Conservation (phyloP, 2,888 invertebrate species). For the Epirrhoe alternata region DNA sequence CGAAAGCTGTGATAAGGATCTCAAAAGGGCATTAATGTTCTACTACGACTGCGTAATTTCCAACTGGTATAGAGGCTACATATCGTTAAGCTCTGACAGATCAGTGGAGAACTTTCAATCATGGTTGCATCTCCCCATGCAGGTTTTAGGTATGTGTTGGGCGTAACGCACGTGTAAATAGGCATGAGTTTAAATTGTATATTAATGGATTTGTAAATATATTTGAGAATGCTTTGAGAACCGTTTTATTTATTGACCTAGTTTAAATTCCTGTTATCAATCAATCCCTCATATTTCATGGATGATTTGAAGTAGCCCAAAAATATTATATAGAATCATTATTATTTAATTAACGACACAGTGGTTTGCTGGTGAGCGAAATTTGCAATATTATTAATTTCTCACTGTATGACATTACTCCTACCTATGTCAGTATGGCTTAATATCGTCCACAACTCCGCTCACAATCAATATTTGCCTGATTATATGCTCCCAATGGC, state of each 20-base stretch:
- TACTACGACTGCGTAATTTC: slow-evolving; percentile 69
- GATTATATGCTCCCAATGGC: slow-evolving; percentile 59
- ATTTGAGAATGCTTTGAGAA: slow-evolving; percentile 21
- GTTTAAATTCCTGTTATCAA: background rate
- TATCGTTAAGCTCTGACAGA: slow-evolving; percentile 53
- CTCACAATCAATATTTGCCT: slow-evolving; percentile 52
- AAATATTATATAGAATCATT: background rate
- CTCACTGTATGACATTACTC: background rate
- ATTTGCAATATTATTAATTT: background rate
- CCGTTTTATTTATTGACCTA: background rate
- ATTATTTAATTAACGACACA: background rate
- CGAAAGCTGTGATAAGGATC: slow-evolving; percentile 60
- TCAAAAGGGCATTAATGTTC: slow-evolving; percentile 59
- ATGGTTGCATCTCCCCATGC: slow-evolving; percentile 66
- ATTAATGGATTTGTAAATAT: slow-evolving; percentile 28
- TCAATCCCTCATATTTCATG: background rate
- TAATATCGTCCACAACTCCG: slow-evolving; percentile 37
- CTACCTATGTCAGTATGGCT: slow-evolving; percentile 3
- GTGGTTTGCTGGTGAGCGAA: background rate
- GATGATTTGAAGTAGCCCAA: background rate
- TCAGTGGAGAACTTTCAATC: slow-evolving; percentile 70
- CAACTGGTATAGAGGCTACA: slow-evolving; percentile 66
- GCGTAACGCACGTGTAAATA: slow-evolving; percentile 46
- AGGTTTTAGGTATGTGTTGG: slow-evolving; percentile 71
- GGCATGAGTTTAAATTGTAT: slow-evolving; percentile 36